These are phyloP conservation scores for Coleophora deauratella DNA, from an alignment of 2,888 invertebrate species.

Conservation along the genomic window DNA sequence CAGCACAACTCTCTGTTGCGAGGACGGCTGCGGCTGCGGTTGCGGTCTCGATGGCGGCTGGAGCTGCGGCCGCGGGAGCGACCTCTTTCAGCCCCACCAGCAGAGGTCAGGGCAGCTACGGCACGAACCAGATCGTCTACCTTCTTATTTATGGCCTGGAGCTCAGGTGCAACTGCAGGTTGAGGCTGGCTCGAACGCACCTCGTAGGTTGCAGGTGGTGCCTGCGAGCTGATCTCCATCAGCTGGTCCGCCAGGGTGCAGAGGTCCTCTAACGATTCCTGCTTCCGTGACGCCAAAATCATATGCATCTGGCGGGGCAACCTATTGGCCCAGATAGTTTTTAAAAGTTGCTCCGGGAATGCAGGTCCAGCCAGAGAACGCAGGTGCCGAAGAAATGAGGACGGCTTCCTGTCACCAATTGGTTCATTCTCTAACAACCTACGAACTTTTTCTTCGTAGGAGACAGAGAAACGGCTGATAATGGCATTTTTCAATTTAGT, in stretches of 20 bases:
- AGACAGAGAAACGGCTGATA: neutral
- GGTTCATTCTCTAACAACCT: too few species aligned
- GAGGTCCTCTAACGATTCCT: neutral
- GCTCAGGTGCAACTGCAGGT: neutral
- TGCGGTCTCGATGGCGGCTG: neutral
- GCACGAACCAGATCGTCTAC: neutral
- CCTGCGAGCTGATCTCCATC: neutral
- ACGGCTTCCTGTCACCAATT: neutral
- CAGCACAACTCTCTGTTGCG: neutral
- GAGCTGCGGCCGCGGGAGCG: neutral
- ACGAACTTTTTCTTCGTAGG: too few species aligned
- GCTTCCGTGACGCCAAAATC: neutral
- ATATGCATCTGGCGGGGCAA: neutral
- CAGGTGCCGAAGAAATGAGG: neutral
- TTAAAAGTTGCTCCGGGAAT: too few species aligned
- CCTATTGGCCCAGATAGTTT: neutral
- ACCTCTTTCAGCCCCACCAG: too few species aligned
- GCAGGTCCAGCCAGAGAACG: too few species aligned
- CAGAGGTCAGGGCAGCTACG: neutral
- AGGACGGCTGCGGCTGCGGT: neutral
- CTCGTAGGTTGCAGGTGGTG: neutral
- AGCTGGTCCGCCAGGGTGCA: neutral
- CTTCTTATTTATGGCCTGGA: neutral
- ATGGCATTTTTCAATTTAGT: neutral
- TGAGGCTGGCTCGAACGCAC: neutral